phyloP scores from a whole-genome alignment of 64 coral and sea anemone genomes.

The Stylophora pistillata region DNA sequence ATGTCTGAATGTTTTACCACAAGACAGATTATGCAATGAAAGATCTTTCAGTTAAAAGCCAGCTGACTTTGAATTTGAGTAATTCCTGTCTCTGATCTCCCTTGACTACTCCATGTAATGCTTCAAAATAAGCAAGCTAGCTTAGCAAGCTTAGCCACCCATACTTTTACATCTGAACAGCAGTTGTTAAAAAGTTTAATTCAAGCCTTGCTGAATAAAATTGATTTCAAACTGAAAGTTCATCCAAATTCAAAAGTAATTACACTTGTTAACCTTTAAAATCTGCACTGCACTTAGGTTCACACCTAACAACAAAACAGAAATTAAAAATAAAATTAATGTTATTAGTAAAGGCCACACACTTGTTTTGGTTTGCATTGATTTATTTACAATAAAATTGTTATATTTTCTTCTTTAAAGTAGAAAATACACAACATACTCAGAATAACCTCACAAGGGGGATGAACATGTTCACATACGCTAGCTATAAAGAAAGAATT shows the following conservation, averaged over 20 bases:
- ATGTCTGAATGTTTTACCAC: no score
- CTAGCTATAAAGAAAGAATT: no score
- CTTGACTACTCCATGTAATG: background rate
- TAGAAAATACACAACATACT: background rate
- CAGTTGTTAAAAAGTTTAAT: no score
- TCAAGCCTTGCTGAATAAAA: no score
- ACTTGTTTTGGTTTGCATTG: background rate
- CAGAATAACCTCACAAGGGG: background rate
- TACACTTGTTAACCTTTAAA: no score
- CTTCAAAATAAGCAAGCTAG: no score
- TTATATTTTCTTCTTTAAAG: background rate
- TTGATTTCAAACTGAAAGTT: no score
- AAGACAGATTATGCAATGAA: background rate
- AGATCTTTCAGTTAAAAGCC: background rate
- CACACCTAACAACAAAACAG: background rate
- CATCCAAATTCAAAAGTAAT: no score
- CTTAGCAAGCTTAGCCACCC: background rate
- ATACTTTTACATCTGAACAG: no score
- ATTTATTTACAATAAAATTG: conserved; percentile 33
- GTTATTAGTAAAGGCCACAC: background rate
- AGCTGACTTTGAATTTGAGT: background rate
- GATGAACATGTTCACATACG: background rate
- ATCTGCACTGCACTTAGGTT: no score
- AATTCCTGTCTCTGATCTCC: background rate
- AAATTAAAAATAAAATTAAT: background rate